A percentile compares a stretch with the other conserved stretches of the same genome.
These are phyloP conservation scores for Lithosia quadra DNA, from an alignment of 2,888 invertebrate species.

Conservation along the genomic window DNA sequence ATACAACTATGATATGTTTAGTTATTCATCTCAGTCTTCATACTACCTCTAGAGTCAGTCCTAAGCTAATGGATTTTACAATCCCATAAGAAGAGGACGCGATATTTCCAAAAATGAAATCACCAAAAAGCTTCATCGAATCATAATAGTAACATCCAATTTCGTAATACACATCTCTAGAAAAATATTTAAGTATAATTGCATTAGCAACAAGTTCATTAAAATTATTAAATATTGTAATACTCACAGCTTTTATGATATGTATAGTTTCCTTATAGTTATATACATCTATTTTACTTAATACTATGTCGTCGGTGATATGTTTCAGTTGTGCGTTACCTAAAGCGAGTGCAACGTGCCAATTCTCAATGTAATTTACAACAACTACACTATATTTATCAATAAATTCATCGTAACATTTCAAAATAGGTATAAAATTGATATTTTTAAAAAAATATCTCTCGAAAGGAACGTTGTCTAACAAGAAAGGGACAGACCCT, in stretches of 20 bases:
- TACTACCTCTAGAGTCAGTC: constrained; percentile 85
- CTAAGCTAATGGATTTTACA: constrained; percentile 84
- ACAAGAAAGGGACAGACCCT: constrained; percentile 51
- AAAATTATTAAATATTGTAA: constrained; percentile 85
- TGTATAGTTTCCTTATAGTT: constrained; percentile 80
- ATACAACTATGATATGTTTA: constrained; percentile 85
- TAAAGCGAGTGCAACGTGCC: constrained; percentile 83
- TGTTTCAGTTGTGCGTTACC: constrained; percentile 73
- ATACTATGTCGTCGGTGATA: constrained; percentile 67
- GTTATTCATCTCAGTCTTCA: constrained; percentile 85
- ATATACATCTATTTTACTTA: constrained; percentile 78
- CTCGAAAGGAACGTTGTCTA: constrained; percentile 70
- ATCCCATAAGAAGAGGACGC: constrained; percentile 87
- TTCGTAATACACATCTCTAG: constrained; percentile 85
- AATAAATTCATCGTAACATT: constrained; percentile 79
- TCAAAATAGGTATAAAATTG: constrained; percentile 79
- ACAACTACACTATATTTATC: constrained; percentile 66
- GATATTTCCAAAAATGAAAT: constrained; percentile 81
- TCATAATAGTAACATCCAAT: constrained; percentile 77
- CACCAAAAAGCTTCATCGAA: constrained; percentile 81
- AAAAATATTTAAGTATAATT: constrained; percentile 86
- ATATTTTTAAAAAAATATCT: constrained; percentile 74
- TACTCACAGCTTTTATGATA: constrained; percentile 86
- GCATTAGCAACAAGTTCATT: constrained; percentile 83
- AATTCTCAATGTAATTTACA: constrained; percentile 66